Conservation (phyloP, 2,888 invertebrate species). For the Euzetes globulus region DNA sequence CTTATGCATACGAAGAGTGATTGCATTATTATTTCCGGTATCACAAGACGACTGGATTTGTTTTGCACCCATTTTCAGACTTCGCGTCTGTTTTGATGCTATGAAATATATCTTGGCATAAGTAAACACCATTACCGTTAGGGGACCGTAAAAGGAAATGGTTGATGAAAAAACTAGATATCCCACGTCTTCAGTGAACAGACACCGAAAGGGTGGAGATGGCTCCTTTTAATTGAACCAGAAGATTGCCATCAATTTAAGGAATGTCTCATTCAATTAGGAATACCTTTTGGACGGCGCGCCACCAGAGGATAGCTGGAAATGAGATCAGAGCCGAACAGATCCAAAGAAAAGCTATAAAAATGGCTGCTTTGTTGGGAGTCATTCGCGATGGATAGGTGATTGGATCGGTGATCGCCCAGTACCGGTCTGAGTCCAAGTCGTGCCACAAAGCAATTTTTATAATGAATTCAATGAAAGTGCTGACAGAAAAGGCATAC, state of each 20-base stretch:
- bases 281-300: constrained; percentile 48
- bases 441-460: not conserved
- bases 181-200: constrained; percentile 91
- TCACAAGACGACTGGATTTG: constrained; percentile 44
- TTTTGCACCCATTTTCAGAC: constrained; percentile 82
- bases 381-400: constrained; percentile 94
- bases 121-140: constrained; percentile 95
- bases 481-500: constrained; percentile 1
- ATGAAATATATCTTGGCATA: constrained; percentile 93
- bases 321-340: constrained; percentile 95
- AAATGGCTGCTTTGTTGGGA: constrained; percentile 68
- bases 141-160: constrained; percentile 92
- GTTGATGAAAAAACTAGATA: constrained; percentile 95
- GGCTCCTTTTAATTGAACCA: constrained; percentile 1
- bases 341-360: constrained; percentile 92
- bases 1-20: constrained; percentile 85
- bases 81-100: constrained; percentile 82
- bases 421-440: constrained; percentile 62
- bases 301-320: constrained; percentile 73
- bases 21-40: constrained; percentile 55
- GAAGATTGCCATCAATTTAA: constrained; percentile 22
- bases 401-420: constrained; percentile 98
- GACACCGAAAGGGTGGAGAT: constrained; percentile 64
- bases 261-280: not conserved
- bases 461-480: not conserved